phyloP scores from a whole-genome alignment of 1,140 invertebrate genomes.

The Rhynchophorus ferrugineus region DNA sequence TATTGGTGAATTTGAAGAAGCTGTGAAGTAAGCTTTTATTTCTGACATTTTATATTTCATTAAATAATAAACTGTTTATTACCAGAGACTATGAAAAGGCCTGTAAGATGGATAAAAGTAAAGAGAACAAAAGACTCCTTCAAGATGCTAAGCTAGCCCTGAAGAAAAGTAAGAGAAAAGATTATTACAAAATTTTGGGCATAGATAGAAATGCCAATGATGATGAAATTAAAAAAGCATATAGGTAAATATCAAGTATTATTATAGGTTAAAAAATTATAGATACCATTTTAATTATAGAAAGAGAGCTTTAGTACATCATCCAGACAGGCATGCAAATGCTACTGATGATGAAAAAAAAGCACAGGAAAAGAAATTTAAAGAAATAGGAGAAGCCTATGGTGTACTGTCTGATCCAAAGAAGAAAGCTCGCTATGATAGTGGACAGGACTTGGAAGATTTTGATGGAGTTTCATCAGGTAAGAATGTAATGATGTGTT shows the following conservation, averaged over 20 bases:
- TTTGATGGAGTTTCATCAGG: conserved; percentile 42
- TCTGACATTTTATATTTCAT: not conserved
- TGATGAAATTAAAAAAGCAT: conserved; percentile 95
- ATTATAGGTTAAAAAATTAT: not conserved
- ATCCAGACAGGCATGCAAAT: conserved; percentile 86
- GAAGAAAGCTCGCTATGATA: conserved; percentile 88
- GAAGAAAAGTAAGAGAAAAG: conserved; percentile 90
- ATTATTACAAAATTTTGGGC: conserved; percentile 96
- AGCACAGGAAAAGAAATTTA: conserved; percentile 92
- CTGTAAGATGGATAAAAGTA: conserved; percentile 75
- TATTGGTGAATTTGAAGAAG: conserved; percentile 78
- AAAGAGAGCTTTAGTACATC: conserved; percentile 80
- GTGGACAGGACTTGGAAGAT: conserved; percentile 75
- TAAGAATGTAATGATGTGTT: conserved; percentile 21
- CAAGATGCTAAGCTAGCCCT: conserved; percentile 81
- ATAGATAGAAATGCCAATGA: conserved; percentile 75
- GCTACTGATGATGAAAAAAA: conserved; percentile 75
- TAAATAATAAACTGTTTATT: not conserved
- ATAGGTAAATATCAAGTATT: conserved; percentile 50
- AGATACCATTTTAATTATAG: conserved; percentile 1
- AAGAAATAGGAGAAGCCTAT: conserved; percentile 96
- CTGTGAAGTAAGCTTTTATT: conserved; percentile 46
- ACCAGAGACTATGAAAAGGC: conserved; percentile 79
- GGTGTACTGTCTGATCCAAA: conserved; percentile 88
- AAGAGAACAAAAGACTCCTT: conserved; percentile 65